Conservation (phyloP, 2,888 invertebrate genomes). For the Steinernema scapterisci region DNA sequence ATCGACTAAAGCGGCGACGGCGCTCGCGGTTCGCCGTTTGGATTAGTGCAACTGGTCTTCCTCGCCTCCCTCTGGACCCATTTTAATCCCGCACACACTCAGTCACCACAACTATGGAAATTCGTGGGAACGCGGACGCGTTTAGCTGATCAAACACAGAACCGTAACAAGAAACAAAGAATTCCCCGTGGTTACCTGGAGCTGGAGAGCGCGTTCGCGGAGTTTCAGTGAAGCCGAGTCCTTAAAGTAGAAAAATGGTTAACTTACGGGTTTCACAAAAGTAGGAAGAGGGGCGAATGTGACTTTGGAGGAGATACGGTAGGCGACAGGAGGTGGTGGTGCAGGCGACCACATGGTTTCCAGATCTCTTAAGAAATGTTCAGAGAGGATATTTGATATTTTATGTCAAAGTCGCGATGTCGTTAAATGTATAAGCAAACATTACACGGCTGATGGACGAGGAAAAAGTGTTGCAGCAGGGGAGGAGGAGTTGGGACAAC, state of each 20-base stretch:
- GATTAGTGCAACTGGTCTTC: slow-evolving; percentile 31
- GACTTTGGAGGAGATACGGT: slow-evolving; percentile 15
- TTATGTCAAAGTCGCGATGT: no score
- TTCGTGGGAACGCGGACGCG: background rate
- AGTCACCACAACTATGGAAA: background rate
- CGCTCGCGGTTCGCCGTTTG: background rate
- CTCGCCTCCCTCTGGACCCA: background rate
- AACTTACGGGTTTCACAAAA: background rate
- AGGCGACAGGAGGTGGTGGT: background rate
- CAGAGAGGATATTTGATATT: no score
- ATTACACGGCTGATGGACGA: no score
- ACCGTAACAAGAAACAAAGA: background rate
- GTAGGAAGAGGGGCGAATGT: slow-evolving; percentile 29
- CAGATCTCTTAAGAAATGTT: no score
- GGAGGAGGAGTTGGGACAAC: no score
- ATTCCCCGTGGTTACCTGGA: slow-evolving; percentile 4
- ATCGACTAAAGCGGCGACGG: slow-evolving; percentile 21
- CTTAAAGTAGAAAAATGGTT: slow-evolving; percentile 5
- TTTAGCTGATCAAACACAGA: slow-evolving; percentile 19
- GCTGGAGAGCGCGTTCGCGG: background rate
- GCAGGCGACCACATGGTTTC: background rate
- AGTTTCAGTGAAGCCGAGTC: background rate
- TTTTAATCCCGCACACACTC: background rate
- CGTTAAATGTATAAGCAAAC: no score
- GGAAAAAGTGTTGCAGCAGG: no score